These are phyloP conservation scores for Nomada goodeniana DNA, from an alignment of 2,888 invertebrate species.

Conservation along the genomic window DNA sequence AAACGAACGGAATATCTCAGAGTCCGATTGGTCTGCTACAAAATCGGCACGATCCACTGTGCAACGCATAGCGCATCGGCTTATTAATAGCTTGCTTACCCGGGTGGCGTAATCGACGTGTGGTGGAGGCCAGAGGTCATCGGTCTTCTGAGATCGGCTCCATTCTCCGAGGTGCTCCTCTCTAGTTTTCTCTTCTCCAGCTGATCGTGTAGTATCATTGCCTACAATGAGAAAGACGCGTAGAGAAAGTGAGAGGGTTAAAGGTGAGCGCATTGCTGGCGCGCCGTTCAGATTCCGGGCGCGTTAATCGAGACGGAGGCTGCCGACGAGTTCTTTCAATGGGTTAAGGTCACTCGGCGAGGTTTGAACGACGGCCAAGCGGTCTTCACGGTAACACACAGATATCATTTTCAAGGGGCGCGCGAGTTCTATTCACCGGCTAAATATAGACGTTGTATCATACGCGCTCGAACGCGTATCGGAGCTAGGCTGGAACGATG, in stretches of 20 bases:
- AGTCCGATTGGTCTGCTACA: background rate
- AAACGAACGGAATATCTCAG: conserved; percentile 17
- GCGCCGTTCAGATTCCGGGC: conserved; percentile 10
- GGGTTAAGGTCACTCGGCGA: conserved; percentile 74
- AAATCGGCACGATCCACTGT: background rate
- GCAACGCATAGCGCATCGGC: conserved; percentile 5
- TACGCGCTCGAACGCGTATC: background rate
- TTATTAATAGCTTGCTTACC: conserved; percentile 72
- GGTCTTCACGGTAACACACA: conserved; percentile 49
- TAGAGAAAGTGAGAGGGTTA: background rate
- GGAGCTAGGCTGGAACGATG: background rate
- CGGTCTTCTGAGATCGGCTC: conserved; percentile 77
- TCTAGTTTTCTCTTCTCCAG: conserved; percentile 81
- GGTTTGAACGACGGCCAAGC: conserved; percentile 75
- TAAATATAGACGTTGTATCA: conserved; percentile 70
- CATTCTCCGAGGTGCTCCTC: conserved; percentile 82
- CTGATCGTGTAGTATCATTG: conserved; percentile 81
- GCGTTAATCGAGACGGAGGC: conserved; percentile 24
- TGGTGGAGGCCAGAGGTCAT: conserved; percentile 75
- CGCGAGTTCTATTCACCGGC: conserved; percentile 60
- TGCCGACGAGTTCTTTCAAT: conserved; percentile 62
- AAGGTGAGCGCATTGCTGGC: conserved; percentile 19
- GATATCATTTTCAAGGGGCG: conserved; percentile 64
- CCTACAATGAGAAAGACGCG: conserved; percentile 65
- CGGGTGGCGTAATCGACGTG: conserved; percentile 80